A percentile compares a stretch with the other conserved stretches of the same genome.
Evolutionary conservation across 1,140 invertebrate species (phyloP).

Genomic region (Drosophila ananassae): DNA sequence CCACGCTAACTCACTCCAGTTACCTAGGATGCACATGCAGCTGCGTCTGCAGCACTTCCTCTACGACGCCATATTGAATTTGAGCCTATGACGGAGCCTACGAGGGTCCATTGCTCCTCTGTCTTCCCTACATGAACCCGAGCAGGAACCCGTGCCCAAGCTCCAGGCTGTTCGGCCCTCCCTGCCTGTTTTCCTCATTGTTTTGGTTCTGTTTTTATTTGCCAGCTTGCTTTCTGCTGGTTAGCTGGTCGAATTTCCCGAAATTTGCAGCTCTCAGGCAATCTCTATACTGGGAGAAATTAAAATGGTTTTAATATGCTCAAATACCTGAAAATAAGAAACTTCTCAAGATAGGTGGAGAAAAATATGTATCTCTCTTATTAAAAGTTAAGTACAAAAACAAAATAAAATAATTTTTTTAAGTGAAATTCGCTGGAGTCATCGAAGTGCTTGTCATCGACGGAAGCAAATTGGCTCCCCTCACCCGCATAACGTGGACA

Average conservation of each 20-base stretch:
- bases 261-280: slow-evolving; percentile 40
- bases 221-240: slow-evolving; percentile 78
- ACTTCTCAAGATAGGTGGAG: too few relatives aligned
- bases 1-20: slow-evolving; percentile 17
- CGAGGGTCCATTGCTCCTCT: slow-evolving; percentile 17
- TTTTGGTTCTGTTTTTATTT: slow-evolving; percentile 72
- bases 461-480: slow-evolving; percentile 59
- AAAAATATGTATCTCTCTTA: too few relatives aligned
- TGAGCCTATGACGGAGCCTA: slow-evolving; percentile 49
- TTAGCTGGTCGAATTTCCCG: slow-evolving; percentile 75
- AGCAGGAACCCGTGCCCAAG: neutral
- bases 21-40: slow-evolving; percentile 4
- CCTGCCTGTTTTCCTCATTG: slow-evolving; percentile 9
- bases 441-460: slow-evolving; percentile 40
- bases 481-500: slow-evolving; percentile 1
- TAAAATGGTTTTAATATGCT: neutral
- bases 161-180: neutral
- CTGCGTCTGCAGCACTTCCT: slow-evolving; percentile 71
- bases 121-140: slow-evolving; percentile 3
- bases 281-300: neutral
- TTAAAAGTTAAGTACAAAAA: too few relatives aligned
- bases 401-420: neutral
- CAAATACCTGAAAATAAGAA: neutral
- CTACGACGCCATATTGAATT: slow-evolving; percentile 74
- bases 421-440: neutral